Evolutionary conservation across 2,888 invertebrate species (phyloP).

Genomic region (Limnephilus marmoratus): DNA sequence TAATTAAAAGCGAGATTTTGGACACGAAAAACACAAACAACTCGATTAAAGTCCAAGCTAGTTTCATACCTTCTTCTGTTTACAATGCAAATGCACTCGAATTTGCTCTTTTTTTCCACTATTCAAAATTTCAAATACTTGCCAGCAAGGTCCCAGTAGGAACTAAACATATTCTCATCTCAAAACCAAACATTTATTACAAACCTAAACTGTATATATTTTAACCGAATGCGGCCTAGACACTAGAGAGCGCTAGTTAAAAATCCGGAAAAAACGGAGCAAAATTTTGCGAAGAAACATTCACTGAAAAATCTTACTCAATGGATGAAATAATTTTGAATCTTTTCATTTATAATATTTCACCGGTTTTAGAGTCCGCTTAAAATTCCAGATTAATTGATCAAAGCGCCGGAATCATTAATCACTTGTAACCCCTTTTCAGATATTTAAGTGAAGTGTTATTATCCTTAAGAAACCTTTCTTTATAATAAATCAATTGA

Average conservation of each 20-base stretch:
- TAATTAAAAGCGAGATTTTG: too few species aligned
- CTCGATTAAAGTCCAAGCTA: too few species aligned
- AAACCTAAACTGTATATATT: too few species aligned
- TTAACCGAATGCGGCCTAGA: too few species aligned
- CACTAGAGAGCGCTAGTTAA: not conserved
- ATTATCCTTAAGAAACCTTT: not conserved
- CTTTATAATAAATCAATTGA: constrained; percentile 9
- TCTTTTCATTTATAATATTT: not conserved
- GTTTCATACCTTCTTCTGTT: too few species aligned
- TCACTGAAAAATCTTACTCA: not conserved
- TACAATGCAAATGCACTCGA: too few species aligned
- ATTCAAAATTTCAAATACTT: too few species aligned
- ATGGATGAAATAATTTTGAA: not conserved
- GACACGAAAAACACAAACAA: too few species aligned
- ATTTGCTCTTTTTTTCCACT: too few species aligned
- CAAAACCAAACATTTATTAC: too few species aligned
- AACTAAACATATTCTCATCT: too few species aligned
- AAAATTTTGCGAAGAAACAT: not conserved
- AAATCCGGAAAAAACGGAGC: not conserved
- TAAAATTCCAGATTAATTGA: not conserved
- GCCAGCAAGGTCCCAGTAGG: too few species aligned
- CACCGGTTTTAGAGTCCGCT: not conserved
- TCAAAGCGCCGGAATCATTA: not conserved
- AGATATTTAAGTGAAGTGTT: not conserved
- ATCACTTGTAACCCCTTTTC: constrained; percentile 8